phyloP scores from a whole-genome alignment of 1,140 invertebrate genomes.

The Drosophila pandora region DNA sequence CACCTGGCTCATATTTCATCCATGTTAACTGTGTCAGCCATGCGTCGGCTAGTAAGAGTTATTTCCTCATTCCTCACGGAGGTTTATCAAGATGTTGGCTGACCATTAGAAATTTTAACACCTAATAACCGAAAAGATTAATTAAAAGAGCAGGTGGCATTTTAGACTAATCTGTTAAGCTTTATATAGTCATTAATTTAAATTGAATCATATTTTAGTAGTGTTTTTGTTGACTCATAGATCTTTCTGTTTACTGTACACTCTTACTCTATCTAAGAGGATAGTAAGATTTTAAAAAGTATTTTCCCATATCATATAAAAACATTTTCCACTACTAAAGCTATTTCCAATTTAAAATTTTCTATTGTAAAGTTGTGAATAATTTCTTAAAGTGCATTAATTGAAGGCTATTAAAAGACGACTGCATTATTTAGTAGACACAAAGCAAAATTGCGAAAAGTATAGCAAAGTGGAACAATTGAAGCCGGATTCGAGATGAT shows the following conservation, averaged over 20 bases:
- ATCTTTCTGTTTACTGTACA: too few species aligned
- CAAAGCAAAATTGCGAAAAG: constrained; percentile 47
- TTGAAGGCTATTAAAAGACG: not conserved
- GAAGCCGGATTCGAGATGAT: constrained; percentile 64
- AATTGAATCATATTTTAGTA: not conserved
- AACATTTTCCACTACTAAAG: not conserved
- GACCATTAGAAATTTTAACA: constrained; percentile 26
- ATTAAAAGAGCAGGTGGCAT: not conserved
- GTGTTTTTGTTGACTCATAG: too few species aligned
- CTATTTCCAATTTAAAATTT: not conserved
- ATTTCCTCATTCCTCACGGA: not conserved
- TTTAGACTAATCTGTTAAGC: not conserved
- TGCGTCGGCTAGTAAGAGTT: constrained; percentile 53
- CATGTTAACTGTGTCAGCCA: constrained; percentile 24
- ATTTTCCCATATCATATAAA: not conserved
- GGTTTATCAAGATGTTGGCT: not conserved
- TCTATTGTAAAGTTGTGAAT: not conserved
- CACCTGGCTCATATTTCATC: constrained; percentile 43
- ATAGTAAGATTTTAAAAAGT: too few species aligned
- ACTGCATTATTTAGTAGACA: constrained; percentile 20
- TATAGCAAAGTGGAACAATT: constrained; percentile 74
- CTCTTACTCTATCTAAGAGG: too few species aligned
- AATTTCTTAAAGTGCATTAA: not conserved
- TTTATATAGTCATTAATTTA: not conserved
- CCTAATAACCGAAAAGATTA: not conserved